These are phyloP conservation scores for Crotalus adamanteus DNA, from an alignment of 2,797 vertebrate genomes.

Conservation along the genomic window DNA sequence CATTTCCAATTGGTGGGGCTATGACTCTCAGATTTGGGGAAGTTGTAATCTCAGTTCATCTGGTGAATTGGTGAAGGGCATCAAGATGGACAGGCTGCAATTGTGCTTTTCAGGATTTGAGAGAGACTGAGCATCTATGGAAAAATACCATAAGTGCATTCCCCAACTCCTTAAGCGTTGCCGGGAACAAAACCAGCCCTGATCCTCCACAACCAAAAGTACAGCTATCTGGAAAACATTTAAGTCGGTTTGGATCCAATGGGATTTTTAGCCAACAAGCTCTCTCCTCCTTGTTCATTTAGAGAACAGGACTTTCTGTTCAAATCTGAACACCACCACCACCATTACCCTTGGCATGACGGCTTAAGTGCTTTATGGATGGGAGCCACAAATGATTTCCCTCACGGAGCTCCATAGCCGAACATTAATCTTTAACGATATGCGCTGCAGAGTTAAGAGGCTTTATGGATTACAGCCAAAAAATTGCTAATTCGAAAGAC, in stretches of 20 bases:
- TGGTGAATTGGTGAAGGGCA: neutral
- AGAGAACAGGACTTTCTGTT: neutral
- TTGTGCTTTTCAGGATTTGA: neutral
- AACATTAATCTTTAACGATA: conserved; percentile 25
- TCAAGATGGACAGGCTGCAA: neutral
- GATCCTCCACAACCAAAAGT: neutral
- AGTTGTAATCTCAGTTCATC: neutral
- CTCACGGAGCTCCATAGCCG: neutral
- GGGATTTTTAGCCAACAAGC: neutral
- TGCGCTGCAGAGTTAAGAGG: conserved; percentile 22
- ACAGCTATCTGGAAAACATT: neutral
- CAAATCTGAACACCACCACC: neutral
- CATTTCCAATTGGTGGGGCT: neutral
- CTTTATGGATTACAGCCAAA: conserved; percentile 26
- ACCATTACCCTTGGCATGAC: neutral
- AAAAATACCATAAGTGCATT: neutral
- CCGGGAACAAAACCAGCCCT: neutral
- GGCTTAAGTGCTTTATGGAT: conserved; percentile 14
- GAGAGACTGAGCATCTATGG: neutral
- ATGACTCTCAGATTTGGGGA: neutral
- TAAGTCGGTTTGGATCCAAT: neutral
- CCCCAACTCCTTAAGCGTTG: neutral
- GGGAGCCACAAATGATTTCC: conserved; percentile 12
- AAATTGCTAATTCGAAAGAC: neutral
- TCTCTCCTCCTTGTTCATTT: neutral